A percentile compares a stretch with the other conserved stretches of the same genome.
These are phyloP conservation scores for Thalpophila matura DNA, from an alignment of 2,888 invertebrate species.

Conservation along the genomic window DNA sequence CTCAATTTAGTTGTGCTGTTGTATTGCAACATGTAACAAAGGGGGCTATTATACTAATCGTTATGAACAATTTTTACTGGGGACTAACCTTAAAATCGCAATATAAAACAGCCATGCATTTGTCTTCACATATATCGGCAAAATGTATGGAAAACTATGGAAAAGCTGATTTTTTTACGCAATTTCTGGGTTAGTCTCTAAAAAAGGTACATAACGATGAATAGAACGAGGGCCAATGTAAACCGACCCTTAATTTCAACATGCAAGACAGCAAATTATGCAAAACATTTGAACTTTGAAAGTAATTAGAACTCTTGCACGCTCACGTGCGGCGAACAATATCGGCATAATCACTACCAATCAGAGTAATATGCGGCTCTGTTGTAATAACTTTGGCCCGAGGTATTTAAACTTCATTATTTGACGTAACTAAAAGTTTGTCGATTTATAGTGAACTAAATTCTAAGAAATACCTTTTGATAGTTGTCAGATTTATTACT, in stretches of 20 bases:
- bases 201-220: too few species aligned
- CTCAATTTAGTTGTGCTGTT: too few species aligned
- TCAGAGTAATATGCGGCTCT: conserved; percentile 21
- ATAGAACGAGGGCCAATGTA: neutral
- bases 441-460: too few species aligned
- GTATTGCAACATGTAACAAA: too few species aligned
- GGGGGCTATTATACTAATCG: too few species aligned
- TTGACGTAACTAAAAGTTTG: neutral
- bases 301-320: conserved; percentile 48
- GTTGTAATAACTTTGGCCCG: neutral
- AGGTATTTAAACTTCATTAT: neutral
- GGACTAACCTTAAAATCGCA: too few species aligned
- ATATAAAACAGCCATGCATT: too few species aligned
- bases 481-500: too few species aligned
- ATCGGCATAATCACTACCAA: conserved; percentile 31
- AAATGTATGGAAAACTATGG: too few species aligned
- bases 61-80: too few species aligned
- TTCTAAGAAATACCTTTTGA: neutral
- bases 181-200: neutral
- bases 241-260: conserved; percentile 4
- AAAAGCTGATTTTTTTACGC: too few species aligned
- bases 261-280: conserved; percentile 52
- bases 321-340: conserved; percentile 27
- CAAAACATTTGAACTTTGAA: conserved; percentile 40
- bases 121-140: too few species aligned